A percentile compares a stretch with the other conserved stretches of the same genome.
These are phyloP conservation scores for Cantharis rufa DNA, from an alignment of 2,888 invertebrate genomes.

Conservation along the genomic window DNA sequence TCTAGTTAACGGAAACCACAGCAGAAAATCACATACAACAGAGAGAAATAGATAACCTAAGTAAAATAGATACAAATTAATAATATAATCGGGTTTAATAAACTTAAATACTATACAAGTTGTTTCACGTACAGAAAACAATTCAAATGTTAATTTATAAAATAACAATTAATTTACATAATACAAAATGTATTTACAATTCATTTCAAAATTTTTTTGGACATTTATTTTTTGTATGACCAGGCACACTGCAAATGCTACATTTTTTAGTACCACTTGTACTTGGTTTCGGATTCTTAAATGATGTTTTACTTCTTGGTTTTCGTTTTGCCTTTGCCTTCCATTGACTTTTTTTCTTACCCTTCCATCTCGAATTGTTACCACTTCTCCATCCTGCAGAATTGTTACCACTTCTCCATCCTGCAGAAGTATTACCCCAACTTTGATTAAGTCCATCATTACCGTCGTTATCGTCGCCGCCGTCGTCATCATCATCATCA, in stretches of 20 bases:
- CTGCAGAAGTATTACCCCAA: constrained; percentile 34
- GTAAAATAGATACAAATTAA: constrained; percentile 36
- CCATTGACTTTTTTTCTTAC: constrained; percentile 30
- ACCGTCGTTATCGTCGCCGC: constrained; percentile 45
- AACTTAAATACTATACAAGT: not conserved
- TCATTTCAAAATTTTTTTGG: constrained; percentile 20
- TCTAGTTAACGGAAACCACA: constrained; percentile 67
- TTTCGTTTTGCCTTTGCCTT: constrained; percentile 31
- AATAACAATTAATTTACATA: not conserved
- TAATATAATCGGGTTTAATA: not conserved
- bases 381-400: constrained; percentile 22
- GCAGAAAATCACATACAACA: constrained; percentile 62
- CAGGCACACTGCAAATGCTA: constrained; percentile 71
- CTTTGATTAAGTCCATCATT: constrained; percentile 39
- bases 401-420: constrained; percentile 14
- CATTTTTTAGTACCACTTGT: constrained; percentile 62
- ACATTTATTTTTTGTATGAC: constrained; percentile 55
- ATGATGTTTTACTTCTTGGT: not conserved
- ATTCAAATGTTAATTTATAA: constrained; percentile 1
- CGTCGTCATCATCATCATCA: constrained; percentile 39
- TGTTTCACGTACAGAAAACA: not conserved
- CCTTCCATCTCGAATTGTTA: not conserved
- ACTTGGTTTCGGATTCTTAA: constrained; percentile 4
- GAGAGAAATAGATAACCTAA: constrained; percentile 61
- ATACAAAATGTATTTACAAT: not conserved